Conservation (phyloP, 1,140 invertebrate genomes). For the Lepidostoma basale region DNA sequence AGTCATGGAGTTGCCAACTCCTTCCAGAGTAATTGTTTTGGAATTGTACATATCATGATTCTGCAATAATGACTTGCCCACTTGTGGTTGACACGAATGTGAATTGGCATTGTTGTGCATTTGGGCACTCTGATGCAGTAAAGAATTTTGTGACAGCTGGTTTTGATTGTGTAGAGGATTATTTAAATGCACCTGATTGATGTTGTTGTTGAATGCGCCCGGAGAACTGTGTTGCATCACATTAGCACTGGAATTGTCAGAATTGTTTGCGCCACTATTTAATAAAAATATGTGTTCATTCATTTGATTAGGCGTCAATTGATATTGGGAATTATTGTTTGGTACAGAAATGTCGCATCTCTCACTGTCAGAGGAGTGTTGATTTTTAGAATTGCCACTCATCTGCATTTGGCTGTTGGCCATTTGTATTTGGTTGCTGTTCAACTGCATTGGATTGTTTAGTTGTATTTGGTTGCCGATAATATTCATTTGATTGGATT, state of each 20-base stretch:
- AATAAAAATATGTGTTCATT: slow-evolving; percentile 42
- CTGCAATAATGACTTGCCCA: not conserved
- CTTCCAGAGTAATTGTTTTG: slow-evolving; percentile 27
- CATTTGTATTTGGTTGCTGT: slow-evolving; percentile 31
- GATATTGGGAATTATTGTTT: slow-evolving; percentile 36
- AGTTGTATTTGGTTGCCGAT: slow-evolving; percentile 33
- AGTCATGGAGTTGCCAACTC: slow-evolving; percentile 26
- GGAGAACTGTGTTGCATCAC: slow-evolving; percentile 11
- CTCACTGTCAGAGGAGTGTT: not conserved
- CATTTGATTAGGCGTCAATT: slow-evolving; percentile 34
- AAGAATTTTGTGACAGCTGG: slow-evolving; percentile 28
- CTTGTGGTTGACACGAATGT: not conserved
- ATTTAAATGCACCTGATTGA: slow-evolving; percentile 33
- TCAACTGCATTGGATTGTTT: slow-evolving; percentile 34
- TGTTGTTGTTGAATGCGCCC: slow-evolving; percentile 6
- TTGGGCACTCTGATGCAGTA: slow-evolving; percentile 28
- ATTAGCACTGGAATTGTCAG: not conserved
- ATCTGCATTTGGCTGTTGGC: slow-evolving; percentile 22
- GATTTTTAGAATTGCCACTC: slow-evolving; percentile 19
- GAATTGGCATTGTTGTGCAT: slow-evolving; percentile 16
- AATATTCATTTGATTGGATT: slow-evolving; percentile 54
- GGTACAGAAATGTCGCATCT: slow-evolving; percentile 33
- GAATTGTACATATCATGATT: slow-evolving; percentile 32
- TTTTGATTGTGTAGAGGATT: slow-evolving; percentile 26
- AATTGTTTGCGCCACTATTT: slow-evolving; percentile 12